Evolutionary conservation across 1,140 invertebrate genomes (phyloP).

Genomic region (Sinella curviseta): DNA sequence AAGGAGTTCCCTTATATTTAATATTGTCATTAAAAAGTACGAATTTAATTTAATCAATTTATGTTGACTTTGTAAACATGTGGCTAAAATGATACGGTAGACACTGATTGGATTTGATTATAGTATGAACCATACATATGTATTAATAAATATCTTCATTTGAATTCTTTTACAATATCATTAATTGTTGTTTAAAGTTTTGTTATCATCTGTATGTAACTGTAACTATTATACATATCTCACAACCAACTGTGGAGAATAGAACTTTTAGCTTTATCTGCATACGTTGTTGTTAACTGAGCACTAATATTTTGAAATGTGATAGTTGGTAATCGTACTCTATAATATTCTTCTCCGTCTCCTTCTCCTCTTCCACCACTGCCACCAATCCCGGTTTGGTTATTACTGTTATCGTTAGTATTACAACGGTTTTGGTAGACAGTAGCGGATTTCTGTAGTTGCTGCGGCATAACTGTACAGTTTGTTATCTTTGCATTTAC

Average conservation of each 20-base stretch:
- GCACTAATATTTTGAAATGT: neutral
- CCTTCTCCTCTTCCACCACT: neutral
- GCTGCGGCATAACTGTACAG: neutral
- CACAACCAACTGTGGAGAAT: neutral
- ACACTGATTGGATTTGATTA: too few relatives aligned
- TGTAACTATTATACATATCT: neutral
- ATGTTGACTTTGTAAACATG: too few relatives aligned
- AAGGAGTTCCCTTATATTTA: too few relatives aligned
- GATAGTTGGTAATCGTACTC: neutral
- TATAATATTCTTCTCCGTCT: neutral
- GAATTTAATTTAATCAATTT: too few relatives aligned
- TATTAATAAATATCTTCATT: too few relatives aligned
- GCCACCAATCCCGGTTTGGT: neutral
- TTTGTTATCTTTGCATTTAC: neutral
- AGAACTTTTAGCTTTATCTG: conserved; percentile 6
- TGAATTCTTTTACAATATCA: too few relatives aligned
- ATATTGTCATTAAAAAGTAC: too few relatives aligned
- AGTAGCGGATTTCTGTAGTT: neutral
- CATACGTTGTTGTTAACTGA: neutral
- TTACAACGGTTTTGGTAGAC: neutral
- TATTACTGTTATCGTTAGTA: neutral
- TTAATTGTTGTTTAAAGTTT: neutral
- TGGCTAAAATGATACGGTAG: too few relatives aligned
- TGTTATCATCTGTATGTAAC: too few relatives aligned
- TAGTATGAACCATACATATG: too few relatives aligned